These are phyloP conservation scores for Tricholaema leucomelas DNA, from an alignment of 2,113 vertebrate genomes.

Conservation along the genomic window DNA sequence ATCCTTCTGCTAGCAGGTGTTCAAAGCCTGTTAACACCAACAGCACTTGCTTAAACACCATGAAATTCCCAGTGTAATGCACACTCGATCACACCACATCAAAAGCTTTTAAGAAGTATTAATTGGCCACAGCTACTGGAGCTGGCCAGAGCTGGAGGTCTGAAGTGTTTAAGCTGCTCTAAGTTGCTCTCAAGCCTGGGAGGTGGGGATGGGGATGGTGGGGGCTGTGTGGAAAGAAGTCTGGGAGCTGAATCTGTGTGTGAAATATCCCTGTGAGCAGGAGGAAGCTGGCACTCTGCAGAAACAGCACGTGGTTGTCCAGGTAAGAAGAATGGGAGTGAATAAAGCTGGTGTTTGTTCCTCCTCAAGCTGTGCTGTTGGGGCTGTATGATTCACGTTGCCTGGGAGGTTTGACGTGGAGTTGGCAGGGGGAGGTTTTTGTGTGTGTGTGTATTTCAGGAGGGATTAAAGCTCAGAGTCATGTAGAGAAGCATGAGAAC, in stretches of 20 bases:
- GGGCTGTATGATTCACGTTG: neutral
- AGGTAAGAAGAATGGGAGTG: neutral
- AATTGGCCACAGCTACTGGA: neutral
- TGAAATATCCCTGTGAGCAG: neutral
- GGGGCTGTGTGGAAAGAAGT: neutral
- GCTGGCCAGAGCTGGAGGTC: neutral
- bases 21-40: neutral
- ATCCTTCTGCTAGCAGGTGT: slow-evolving; percentile 34
- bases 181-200: neutral
- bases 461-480: neutral
- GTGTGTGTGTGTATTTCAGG: neutral
- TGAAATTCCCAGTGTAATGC: neutral
- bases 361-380: neutral
- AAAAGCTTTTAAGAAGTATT: neutral
- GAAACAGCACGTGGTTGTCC: neutral
- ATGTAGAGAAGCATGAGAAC: neutral
- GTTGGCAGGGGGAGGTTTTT: neutral
- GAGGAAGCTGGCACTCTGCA: neutral
- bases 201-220: neutral
- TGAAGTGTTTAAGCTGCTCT: neutral
- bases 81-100: neutral
- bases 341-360: neutral
- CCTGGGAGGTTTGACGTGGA: neutral
- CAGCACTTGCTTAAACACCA: neutral
- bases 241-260: neutral